Percentiles rank a stretch among this genome's conserved stretches.
Conservation (phyloP, 2,888 invertebrate species). For the Scrobipalpa atriplicella region DNA sequence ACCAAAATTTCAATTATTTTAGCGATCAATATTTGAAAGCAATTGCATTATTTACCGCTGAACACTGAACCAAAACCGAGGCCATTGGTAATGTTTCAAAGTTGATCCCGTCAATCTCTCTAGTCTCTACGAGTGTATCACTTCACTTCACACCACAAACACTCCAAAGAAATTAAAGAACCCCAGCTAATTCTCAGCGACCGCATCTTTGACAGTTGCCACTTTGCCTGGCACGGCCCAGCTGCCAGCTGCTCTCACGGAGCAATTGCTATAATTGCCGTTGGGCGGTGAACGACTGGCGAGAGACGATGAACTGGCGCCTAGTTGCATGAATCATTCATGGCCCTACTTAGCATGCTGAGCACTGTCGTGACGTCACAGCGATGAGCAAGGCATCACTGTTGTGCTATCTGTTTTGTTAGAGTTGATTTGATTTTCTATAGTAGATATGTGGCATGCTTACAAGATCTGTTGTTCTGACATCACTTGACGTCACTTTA, state of each 20-base stretch:
- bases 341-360: conserved; percentile 19
- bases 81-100: too few relatives aligned
- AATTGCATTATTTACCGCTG: too few relatives aligned
- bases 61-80: too few relatives aligned
- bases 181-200: background rate
- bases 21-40: too few relatives aligned
- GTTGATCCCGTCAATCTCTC: too few relatives aligned
- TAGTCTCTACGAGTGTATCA: too few relatives aligned
- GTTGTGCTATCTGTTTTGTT: background rate
- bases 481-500: too few relatives aligned
- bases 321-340: conserved; percentile 53
- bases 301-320: conserved; percentile 38
- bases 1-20: too few relatives aligned
- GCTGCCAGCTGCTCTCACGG: conserved; percentile 53
- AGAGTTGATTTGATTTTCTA: background rate
- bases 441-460: background rate
- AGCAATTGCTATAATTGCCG: conserved; percentile 63
- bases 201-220: background rate
- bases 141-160: background rate
- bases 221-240: background rate
- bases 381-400: background rate
- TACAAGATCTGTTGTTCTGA: background rate
- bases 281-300: conserved; percentile 47
- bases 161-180: background rate
- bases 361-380: background rate